Percentiles rank a stretch among this genome's conserved stretches.
These are phyloP conservation scores for Coptodon bakossiorum DNA, from an alignment of 2,113 vertebrate genomes.

Conservation along the genomic window DNA sequence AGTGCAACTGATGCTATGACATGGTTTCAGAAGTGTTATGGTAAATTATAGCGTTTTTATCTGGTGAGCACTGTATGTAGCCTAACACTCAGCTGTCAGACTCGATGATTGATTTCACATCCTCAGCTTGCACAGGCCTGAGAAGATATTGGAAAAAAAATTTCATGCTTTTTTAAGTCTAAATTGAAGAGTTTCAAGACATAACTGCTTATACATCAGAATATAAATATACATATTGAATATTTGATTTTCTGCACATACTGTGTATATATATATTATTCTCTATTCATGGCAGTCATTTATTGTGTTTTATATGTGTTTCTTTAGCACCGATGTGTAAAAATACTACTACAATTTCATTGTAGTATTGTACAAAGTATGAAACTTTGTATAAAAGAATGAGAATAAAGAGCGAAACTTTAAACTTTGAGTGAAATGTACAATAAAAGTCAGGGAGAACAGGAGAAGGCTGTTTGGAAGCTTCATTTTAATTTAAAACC, in stretches of 20 bases:
- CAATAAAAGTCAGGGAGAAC: background rate
- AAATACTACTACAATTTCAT: background rate
- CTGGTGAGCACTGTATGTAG: background rate
- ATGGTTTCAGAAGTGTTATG: background rate
- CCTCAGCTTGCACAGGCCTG: background rate
- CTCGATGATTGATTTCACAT: background rate
- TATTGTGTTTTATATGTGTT: background rate
- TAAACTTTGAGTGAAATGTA: background rate
- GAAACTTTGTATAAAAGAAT: background rate
- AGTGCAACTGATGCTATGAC: background rate
- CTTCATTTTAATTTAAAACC: background rate
- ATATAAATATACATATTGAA: background rate
- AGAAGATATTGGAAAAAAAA: background rate
- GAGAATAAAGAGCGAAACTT: background rate
- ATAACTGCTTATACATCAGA: background rate
- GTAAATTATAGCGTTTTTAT: background rate
- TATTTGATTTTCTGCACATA: background rate
- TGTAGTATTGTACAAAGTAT: background rate
- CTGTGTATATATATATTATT: background rate
- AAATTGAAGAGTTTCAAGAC: background rate
- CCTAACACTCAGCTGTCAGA: background rate
- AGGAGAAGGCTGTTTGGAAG: background rate
- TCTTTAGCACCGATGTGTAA: background rate
- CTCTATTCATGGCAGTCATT: background rate
- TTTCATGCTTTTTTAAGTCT: background rate